Percentiles rank a stretch among this genome's conserved stretches.
Evolutionary conservation across 1,140 invertebrate genomes (phyloP).

Genomic region (Xylocopa sonorina): DNA sequence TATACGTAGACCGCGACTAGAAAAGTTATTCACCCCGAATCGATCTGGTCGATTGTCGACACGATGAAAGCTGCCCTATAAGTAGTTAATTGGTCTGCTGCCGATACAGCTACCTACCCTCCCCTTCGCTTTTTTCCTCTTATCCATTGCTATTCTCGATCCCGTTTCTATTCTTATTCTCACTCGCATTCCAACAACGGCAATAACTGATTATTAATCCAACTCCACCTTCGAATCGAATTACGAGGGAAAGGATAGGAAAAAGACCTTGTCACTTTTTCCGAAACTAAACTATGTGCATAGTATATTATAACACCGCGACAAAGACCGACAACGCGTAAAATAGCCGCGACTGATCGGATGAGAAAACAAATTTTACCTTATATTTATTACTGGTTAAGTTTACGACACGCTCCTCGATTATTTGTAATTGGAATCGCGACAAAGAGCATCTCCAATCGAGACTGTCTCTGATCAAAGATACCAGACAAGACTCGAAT

Average conservation of each 20-base stretch:
- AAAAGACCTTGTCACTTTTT: neutral
- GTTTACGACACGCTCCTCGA: slow-evolving; percentile 60
- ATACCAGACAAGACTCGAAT: slow-evolving; percentile 39
- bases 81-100: slow-evolving; percentile 62
- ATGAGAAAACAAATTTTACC: slow-evolving; percentile 36
- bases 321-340: neutral
- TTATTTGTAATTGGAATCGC: slow-evolving; percentile 70
- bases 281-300: too few relatives aligned
- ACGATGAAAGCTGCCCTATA: slow-evolving; percentile 52
- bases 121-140: neutral
- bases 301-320: too few relatives aligned
- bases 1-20: slow-evolving; percentile 12
- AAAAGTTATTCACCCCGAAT: slow-evolving; percentile 56
- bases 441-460: slow-evolving; percentile 66
- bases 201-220: slow-evolving; percentile 61
- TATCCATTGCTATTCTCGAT: neutral
- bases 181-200: neutral
- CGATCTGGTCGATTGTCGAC: slow-evolving; percentile 54
- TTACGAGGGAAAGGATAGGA: neutral
- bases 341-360: neutral
- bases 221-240: slow-evolving; percentile 26
- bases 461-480: slow-evolving; percentile 70
- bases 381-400: too few relatives aligned
- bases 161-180: neutral
- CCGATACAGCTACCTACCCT: slow-evolving; percentile 22